Conservation (phyloP, 1,140 invertebrate genomes). For the Drosophila lacteicornis region DNA sequence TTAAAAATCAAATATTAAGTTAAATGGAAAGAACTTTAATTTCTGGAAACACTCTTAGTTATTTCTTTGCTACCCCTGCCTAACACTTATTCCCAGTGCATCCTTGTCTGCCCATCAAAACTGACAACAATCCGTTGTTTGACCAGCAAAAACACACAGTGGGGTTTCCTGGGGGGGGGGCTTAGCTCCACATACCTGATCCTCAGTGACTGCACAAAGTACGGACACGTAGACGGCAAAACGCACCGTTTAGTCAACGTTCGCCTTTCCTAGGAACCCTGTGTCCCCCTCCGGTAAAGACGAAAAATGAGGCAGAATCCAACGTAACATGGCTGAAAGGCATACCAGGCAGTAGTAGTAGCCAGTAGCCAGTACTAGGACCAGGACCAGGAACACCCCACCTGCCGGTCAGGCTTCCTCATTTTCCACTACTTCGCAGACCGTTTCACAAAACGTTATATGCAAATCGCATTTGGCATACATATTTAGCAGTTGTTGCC, state of each 20-base stretch:
- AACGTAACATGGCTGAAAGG: conserved; percentile 66
- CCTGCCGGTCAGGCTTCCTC: conserved; percentile 1
- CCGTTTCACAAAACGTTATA: conserved; percentile 69
- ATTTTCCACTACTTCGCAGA: conserved; percentile 36
- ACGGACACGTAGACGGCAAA: conserved; percentile 18
- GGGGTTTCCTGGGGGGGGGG: not conserved
- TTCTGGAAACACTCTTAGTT: not conserved
- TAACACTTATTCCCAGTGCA: conserved; percentile 2
- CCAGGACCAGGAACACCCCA: not conserved
- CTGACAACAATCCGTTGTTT: conserved; percentile 60
- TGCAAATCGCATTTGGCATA: conserved; percentile 82
- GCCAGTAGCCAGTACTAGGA: conserved; percentile 2
- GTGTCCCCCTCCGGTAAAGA: conserved; percentile 3
- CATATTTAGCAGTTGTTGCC: conserved; percentile 75
- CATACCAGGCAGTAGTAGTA: conserved; percentile 51
- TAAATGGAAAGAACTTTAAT: not conserved
- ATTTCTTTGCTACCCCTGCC: no score
- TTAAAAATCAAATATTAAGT: no score
- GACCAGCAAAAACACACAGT: conserved; percentile 27
- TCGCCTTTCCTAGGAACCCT: conserved; percentile 13
- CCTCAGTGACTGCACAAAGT: conserved; percentile 53
- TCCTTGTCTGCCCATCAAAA: conserved; percentile 42
- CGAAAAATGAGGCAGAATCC: conserved; percentile 43
- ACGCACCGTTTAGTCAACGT: conserved; percentile 40
- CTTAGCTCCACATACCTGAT: conserved; percentile 54